Evolutionary conservation across 2,113 vertebrate species (phyloP).

Genomic region (Mungos mungo): DNA sequence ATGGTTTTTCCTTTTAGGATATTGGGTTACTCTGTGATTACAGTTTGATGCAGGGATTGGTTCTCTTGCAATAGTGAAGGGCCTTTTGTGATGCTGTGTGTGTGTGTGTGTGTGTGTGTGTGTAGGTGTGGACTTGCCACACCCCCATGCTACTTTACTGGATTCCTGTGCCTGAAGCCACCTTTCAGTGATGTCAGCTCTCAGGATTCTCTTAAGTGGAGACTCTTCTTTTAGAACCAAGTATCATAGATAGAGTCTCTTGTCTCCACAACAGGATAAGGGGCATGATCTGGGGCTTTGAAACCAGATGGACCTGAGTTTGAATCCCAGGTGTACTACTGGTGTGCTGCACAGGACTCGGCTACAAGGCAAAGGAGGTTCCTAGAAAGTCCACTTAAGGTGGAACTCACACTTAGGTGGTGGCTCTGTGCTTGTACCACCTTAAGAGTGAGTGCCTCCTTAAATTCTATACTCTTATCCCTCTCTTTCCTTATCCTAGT

Average conservation of each 20-base stretch:
- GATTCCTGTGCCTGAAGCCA: background rate
- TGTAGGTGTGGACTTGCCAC: background rate
- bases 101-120: background rate
- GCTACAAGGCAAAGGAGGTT: background rate
- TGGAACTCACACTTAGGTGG: no score
- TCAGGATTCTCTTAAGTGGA: background rate
- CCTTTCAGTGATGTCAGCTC: background rate
- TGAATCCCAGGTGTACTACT: background rate
- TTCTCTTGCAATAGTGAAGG: background rate
- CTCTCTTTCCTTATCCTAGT: background rate
- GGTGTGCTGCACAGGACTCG: background rate
- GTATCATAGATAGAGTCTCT: background rate
- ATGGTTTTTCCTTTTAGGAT: background rate
- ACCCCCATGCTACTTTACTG: rapidly evolving
- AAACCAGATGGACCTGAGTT: background rate
- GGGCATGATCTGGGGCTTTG: background rate
- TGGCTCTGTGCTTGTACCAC: rapidly evolving
- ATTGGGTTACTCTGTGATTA: background rate
- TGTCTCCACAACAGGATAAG: no score
- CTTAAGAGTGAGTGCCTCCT: background rate
- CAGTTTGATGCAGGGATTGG: background rate
- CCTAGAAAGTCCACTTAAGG: background rate
- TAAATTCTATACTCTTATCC: background rate
- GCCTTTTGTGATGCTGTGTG: background rate
- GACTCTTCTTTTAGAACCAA: background rate